phyloP scores from a whole-genome alignment of 2,113 vertebrate species.

The Casuarius casuarius region DNA sequence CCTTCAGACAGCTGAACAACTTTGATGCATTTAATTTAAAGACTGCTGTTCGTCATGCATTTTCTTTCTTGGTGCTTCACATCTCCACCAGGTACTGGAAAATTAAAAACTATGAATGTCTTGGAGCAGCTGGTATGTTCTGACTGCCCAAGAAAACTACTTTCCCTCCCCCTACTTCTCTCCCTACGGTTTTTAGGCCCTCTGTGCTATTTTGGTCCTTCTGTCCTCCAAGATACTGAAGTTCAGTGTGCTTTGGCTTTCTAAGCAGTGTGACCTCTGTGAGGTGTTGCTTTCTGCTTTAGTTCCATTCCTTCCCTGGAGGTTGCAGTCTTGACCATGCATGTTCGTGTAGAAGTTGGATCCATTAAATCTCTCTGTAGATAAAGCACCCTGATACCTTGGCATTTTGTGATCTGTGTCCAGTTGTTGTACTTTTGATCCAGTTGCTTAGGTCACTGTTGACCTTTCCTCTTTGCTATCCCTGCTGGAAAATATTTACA shows the following conservation, averaged over 20 bases:
- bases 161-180: not conserved
- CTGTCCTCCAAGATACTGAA: not conserved
- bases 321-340: not conserved
- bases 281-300: not conserved
- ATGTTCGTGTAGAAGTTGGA: not conserved
- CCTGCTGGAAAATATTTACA: not conserved
- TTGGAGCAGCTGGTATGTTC: not conserved
- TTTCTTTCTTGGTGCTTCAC: not conserved
- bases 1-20: not conserved
- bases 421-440: not conserved
- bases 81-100: not conserved
- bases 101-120: not conserved
- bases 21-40: not conserved
- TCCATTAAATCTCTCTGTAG: not conserved
- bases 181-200: not conserved
- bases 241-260: not conserved
- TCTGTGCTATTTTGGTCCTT: not conserved
- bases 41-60: not conserved
- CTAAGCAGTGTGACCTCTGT: not conserved
- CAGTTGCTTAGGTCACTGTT: not conserved
- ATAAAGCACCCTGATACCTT: not conserved
- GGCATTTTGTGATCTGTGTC: not conserved
- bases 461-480: conserved; percentile 14
- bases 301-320: not conserved
- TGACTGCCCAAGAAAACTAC: not conserved